These are phyloP conservation scores for Pteropus alecto DNA, from an alignment of 2,113 vertebrate genomes.

Conservation along the genomic window DNA sequence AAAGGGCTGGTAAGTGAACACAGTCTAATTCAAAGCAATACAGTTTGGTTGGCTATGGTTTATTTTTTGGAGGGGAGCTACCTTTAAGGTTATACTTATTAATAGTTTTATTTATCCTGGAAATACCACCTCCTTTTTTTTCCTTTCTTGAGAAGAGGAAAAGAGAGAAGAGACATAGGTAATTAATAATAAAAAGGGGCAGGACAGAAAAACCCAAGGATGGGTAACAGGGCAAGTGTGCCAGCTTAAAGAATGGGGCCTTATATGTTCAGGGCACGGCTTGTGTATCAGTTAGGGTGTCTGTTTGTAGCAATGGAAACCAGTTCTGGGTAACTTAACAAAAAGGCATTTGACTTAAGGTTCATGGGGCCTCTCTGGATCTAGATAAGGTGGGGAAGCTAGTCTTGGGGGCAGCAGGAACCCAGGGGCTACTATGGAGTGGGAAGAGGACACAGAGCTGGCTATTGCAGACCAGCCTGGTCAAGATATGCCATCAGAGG, in stretches of 20 bases:
- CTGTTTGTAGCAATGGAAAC: background rate
- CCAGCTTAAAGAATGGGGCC: background rate
- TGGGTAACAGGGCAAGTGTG: accelerated
- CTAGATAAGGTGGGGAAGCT: background rate
- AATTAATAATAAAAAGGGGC: background rate
- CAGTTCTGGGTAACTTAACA: background rate
- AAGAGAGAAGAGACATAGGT: background rate
- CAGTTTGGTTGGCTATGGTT: background rate
- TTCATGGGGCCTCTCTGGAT: too few species aligned
- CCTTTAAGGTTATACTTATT: background rate
- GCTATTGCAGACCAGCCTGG: background rate
- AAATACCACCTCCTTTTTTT: background rate
- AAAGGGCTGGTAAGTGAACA: too few species aligned
- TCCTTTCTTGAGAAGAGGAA: background rate
- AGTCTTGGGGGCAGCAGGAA: background rate
- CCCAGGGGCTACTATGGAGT: background rate
- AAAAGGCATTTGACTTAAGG: background rate
- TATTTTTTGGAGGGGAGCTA: background rate
- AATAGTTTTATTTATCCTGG: background rate
- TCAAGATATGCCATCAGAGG: background rate
- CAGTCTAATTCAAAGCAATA: background rate
- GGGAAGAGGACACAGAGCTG: background rate
- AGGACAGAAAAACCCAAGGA: background rate
- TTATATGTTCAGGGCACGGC: background rate
- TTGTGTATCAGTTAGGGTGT: background rate